Evolutionary conservation across 37 sponge, comb jelly and placozoan genomes (phyloP), one percentile per base, ranked within the genome.

Genomic region (Agelas oroides): DNA sequence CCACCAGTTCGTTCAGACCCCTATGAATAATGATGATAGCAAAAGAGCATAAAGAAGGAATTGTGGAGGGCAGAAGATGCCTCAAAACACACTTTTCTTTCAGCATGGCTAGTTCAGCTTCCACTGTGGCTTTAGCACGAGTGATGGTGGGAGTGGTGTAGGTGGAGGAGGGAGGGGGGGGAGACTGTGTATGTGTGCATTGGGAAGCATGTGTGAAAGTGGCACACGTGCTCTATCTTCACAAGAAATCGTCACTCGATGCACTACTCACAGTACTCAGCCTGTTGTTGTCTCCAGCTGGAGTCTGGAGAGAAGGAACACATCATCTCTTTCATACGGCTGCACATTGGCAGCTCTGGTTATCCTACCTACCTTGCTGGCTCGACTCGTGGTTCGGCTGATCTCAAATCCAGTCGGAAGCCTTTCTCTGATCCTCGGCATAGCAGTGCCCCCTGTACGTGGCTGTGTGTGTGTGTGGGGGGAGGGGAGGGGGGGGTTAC

Each of bases 401-500:
- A 53, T 58, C 59, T 75, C 59, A 25, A 60, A 18, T 1, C 61
- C 86, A 12, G 57, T 55, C 2, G 78, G 86, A 18, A 77, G 31
- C 39, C 71, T 77, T 53, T 86, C 86, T 35, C 82, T 73, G 2
- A 88, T 16, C 30, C 89, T 52, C 39, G 89, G 89, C 5, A 81
- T 53, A 20, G 52, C 63, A 19, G 89, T 88, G 16, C 70, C 76
- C 19, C 71, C 76, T 41, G 70, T 70, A 1, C 70, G 58, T 24
- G 89, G 83, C 89, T 87, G 75, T 11, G 23, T n/a, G n/a, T n/a
- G n/a, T n/a, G n/a, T n/a, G n/a, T n/a, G 52, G 11, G 52, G 55
- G 53, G 11, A 73, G 74, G 74, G 18, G 74, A 54, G 59, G 58
- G 53, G 46, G n/a, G n/a, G n/a, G n/a, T n/a, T n/a, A n/a, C 27